Evolutionary conservation across 1,140 invertebrate species (phyloP).

Genomic region (Drosophila subobscura): DNA sequence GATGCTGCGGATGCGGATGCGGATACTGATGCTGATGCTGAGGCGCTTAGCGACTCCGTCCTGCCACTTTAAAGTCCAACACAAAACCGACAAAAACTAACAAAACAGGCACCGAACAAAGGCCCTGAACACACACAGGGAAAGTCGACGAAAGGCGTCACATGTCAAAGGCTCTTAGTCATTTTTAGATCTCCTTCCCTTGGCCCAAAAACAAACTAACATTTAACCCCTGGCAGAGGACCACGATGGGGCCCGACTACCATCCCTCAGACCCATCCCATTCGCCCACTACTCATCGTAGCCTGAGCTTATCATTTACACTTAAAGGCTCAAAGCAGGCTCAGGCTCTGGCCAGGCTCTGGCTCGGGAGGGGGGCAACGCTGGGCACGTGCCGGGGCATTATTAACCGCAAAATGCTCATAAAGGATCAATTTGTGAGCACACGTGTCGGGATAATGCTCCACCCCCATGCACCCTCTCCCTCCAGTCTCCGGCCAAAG

Average conservation of each 20-base stretch:
- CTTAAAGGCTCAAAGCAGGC: slow-evolving; percentile 62
- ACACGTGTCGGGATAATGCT: slow-evolving; percentile 76
- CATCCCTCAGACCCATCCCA: background rate
- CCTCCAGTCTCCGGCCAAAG: background rate
- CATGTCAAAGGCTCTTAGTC: slow-evolving; percentile 63
- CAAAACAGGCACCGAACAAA: slow-evolving; percentile 37
- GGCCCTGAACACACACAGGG: slow-evolving; percentile 24
- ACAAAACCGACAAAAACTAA: slow-evolving; percentile 28
- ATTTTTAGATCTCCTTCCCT: slow-evolving; percentile 12
- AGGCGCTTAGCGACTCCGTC: slow-evolving; percentile 43
- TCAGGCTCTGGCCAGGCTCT: too few relatives aligned
- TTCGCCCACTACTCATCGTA: slow-evolving; percentile 14
- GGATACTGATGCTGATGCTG: slow-evolving; percentile 8
- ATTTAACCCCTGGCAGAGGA: slow-evolving; percentile 58
- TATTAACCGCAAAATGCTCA: slow-evolving; percentile 82
- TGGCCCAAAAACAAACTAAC: slow-evolving; percentile 65
- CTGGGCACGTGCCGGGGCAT: slow-evolving; percentile 70
- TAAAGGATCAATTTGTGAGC: slow-evolving; percentile 81
- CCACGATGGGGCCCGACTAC: background rate
- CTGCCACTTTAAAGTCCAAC: slow-evolving; percentile 42
- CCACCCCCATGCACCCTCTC: slow-evolving; percentile 1
- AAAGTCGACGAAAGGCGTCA: slow-evolving; percentile 74
- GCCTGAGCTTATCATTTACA: slow-evolving; percentile 74
- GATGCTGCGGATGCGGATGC: background rate
- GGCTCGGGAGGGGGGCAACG: background rate